Evolutionary conservation across 2,888 invertebrate genomes (phyloP).

Genomic region (Hofmannophila pseudospretella): DNA sequence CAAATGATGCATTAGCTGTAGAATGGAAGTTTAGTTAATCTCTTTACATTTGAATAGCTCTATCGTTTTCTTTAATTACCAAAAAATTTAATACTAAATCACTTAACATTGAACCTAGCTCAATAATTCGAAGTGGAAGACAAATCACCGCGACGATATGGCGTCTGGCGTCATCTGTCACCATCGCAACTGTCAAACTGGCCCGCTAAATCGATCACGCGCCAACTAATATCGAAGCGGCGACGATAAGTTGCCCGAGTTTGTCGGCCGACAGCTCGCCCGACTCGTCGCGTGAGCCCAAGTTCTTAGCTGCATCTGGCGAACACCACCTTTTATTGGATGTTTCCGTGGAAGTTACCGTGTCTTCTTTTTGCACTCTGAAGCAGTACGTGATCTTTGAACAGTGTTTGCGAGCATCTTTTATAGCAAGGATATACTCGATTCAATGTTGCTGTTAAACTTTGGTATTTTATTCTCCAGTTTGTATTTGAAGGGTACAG

Average conservation of each 20-base stretch:
- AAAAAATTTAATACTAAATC: too few relatives aligned
- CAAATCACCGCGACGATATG: slow-evolving; percentile 68
- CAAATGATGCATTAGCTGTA: too few relatives aligned
- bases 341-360: slow-evolving; percentile 58
- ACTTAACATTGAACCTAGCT: slow-evolving; percentile 3
- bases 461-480: too few relatives aligned
- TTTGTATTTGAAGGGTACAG: too few relatives aligned
- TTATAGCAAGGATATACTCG: too few relatives aligned
- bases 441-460: too few relatives aligned
- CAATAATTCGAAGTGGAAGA: slow-evolving; percentile 50
- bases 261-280: slow-evolving; percentile 24
- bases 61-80: too few relatives aligned
- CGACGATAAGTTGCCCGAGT: slow-evolving; percentile 43
- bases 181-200: slow-evolving; percentile 71
- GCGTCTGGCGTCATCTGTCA: slow-evolving; percentile 69
- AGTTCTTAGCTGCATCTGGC: slow-evolving; percentile 55
- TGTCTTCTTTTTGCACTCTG: slow-evolving; percentile 47
- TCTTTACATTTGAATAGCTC: too few relatives aligned
- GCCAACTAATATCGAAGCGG: slow-evolving; percentile 74
- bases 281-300: slow-evolving; percentile 30
- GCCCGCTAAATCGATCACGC: slow-evolving; percentile 70
- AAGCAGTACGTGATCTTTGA: slow-evolving; percentile 46
- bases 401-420: slow-evolving; percentile 20
- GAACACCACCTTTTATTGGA: slow-evolving; percentile 62
- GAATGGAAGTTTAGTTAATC: too few relatives aligned